These are phyloP conservation scores for Cancer borealis DNA, from an alignment of 2,888 invertebrate genomes.

Conservation along the genomic window DNA sequence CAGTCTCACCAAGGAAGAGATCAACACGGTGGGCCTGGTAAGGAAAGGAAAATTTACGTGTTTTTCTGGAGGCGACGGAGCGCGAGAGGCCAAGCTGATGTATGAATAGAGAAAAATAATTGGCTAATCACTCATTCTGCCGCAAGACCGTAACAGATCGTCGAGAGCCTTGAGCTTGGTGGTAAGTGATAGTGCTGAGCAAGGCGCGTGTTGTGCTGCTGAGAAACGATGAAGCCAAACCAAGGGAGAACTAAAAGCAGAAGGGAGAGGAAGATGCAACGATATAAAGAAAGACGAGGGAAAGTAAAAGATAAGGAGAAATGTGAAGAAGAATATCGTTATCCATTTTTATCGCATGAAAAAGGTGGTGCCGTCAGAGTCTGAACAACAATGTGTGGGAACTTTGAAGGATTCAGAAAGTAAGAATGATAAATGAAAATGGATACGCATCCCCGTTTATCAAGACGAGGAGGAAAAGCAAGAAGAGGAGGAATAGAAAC, in stretches of 20 bases:
- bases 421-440: not conserved
- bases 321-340: not conserved
- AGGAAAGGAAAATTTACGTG: constrained; percentile 6
- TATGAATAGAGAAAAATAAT: not conserved
- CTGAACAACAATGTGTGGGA: not conserved
- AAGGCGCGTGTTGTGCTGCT: not conserved
- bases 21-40: not conserved
- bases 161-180: constrained; percentile 2
- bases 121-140: constrained; percentile 5
- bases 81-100: not conserved
- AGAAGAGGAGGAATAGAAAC: not conserved
- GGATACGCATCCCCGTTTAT: too few species aligned
- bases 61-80: not conserved
- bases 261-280: not conserved
- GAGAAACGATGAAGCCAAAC: not conserved
- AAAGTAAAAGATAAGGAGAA: not conserved
- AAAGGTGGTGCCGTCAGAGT: not conserved
- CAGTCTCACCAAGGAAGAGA: not conserved
- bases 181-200: not conserved
- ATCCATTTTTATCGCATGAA: not conserved
- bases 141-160: not conserved
- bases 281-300: not conserved
- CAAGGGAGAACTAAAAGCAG: not conserved
- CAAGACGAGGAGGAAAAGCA: too few species aligned
- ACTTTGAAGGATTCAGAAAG: constrained; percentile 12